Conservation (phyloP, 2,888 invertebrate genomes). For the Chrysomela aeneicollis region DNA sequence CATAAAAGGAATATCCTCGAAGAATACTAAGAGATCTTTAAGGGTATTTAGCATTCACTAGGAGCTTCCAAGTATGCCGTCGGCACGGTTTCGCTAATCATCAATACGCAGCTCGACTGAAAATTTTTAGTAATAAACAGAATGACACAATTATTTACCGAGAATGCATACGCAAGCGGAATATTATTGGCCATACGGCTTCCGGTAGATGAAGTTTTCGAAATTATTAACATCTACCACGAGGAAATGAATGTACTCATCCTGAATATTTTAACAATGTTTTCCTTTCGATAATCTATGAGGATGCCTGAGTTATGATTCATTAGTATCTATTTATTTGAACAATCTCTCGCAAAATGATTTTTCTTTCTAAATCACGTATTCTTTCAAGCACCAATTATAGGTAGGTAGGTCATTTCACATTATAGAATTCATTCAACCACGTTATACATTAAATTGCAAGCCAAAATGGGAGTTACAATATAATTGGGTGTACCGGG, state of each 20-base stretch:
- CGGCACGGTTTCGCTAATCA: conserved; percentile 53
- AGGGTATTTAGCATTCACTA: conserved; percentile 49
- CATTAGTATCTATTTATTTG: too few relatives aligned
- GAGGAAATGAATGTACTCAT: conserved; percentile 36
- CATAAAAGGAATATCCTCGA: conserved; percentile 44
- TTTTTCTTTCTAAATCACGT: too few relatives aligned
- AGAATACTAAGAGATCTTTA: conserved; percentile 52
- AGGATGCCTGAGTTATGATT: too few relatives aligned
- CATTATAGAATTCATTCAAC: too few relatives aligned
- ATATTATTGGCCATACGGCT: conserved; percentile 35
- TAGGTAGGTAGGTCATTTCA: too few relatives aligned
- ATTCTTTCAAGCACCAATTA: too few relatives aligned
- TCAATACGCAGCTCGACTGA: conserved; percentile 51
- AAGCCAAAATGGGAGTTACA: too few relatives aligned
- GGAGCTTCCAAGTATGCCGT: conserved; percentile 40
- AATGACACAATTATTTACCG: conserved; percentile 10
- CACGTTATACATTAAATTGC: too few relatives aligned
- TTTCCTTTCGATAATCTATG: background rate
- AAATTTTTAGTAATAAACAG: conserved; percentile 49
- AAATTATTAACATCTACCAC: conserved; percentile 30
- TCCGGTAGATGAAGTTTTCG: conserved; percentile 43
- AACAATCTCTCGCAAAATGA: too few relatives aligned
- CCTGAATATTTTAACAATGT: conserved; percentile 30
- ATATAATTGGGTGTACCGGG: too few relatives aligned
- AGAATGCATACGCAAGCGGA: conserved; percentile 3